Evolutionary conservation across 37 sponge, comb jelly and placozoan genomes (phyloP), one percentile per base, ranked within the genome.

Genomic region (Aphrocallistes beatrix): DNA sequence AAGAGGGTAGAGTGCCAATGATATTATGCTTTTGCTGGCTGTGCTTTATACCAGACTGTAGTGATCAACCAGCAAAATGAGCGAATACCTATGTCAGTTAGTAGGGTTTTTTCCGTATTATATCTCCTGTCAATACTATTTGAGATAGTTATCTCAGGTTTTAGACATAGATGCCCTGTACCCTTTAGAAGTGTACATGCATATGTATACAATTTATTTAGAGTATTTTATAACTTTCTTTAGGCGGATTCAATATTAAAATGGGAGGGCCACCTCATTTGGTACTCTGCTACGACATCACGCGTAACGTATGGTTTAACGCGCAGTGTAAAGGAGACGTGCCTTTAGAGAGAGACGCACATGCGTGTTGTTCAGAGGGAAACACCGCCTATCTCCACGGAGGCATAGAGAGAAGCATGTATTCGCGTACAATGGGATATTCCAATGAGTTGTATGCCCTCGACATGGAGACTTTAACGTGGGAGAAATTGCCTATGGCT

Each of bases 311-410:
- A 19, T 60, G 75, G 75, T 60, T 60, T 60, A 60, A 60, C 75
- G 34, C 75, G 3, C 8, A 13, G 6, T 60, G 75, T 13, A 60
- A 60, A 60, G 75, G 75, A 60, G 75, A 60, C 75, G 75, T 60
- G 75, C 75, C 75, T 3, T 60, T 60, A 60, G 75, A 60, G n/a
- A 21, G 75, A 32, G 75, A 60, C 34, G 75, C 75, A 60, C 75
- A 60, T 30, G 75, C 75, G 10, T 60, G 75, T 30, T 60, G 75
- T 13, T 60, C 75, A 19, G 75, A 60, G n/a, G 75, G 75, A 60
- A 60, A 60, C 34, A 3, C n/a, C 10, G 75, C 75, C 34, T 60
- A 60, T 60, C n/a, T 60, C 10, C 75, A 60, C 34, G 75, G 75
- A 6, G 75, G 75, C 25, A 60, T 60, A 21, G 75, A 60, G n/a